Percentiles rank a stretch among this genome's conserved stretches.
Conservation (phyloP, 2,888 invertebrate species). For the Drosophila limbata region DNA sequence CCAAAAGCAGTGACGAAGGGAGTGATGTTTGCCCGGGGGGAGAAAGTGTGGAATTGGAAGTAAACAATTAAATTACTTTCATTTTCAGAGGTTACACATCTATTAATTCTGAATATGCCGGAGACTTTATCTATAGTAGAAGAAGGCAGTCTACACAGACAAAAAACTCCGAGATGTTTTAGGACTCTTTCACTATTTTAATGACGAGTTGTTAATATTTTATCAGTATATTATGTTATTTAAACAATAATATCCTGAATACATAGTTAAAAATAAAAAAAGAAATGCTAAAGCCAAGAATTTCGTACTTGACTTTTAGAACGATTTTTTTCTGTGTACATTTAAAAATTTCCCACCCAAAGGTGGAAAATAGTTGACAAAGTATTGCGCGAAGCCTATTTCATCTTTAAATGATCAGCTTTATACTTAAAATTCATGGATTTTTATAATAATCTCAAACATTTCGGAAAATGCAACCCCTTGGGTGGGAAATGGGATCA, state of each 20-base stretch:
- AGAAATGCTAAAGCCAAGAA: too few species aligned
- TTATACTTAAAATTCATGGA: neutral
- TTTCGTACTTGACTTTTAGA: too few species aligned
- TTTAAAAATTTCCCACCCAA: neutral
- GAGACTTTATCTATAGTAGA: neutral
- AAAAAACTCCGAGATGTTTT: too few species aligned
- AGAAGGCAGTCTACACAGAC: too few species aligned
- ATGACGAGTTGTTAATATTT: too few species aligned
- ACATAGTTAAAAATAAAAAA: too few species aligned
- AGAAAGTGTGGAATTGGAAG: neutral
- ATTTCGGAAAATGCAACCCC: neutral
- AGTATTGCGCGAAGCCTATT: neutral
- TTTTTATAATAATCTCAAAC: too few species aligned
- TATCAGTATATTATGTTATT: too few species aligned
- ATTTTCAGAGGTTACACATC: conserved; percentile 16
- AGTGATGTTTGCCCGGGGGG: neutral
- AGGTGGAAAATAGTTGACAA: neutral
- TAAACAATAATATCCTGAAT: too few species aligned
- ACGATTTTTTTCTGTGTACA: neutral
- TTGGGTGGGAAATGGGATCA: neutral
- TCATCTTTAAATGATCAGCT: neutral
- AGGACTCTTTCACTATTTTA: too few species aligned
- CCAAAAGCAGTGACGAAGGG: neutral
- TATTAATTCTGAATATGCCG: neutral
- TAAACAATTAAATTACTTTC: conserved; percentile 32